A percentile compares a stretch with the other conserved stretches of the same genome.
Conservation (phyloP, 2,113 vertebrate species). For the Psittacus erithacus region DNA sequence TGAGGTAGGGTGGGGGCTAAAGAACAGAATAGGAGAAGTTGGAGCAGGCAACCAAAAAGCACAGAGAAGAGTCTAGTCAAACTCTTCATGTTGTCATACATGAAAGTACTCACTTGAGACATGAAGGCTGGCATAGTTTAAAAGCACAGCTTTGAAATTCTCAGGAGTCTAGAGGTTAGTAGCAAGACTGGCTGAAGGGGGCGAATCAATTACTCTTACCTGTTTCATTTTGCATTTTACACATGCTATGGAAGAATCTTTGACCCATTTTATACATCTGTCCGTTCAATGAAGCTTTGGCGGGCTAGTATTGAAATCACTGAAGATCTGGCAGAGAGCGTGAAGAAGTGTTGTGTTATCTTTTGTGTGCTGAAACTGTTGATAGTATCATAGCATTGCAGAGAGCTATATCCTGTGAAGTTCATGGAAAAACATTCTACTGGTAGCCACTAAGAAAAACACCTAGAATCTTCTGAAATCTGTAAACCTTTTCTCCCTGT, state of each 20-base stretch:
- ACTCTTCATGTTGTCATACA: background rate
- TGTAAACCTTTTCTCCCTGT: constrained; percentile 38
- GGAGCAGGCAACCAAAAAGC: background rate
- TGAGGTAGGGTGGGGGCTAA: background rate
- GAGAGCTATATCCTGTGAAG: background rate
- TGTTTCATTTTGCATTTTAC: constrained; percentile 19
- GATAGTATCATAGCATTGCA: background rate
- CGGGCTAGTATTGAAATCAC: background rate
- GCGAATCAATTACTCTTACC: background rate
- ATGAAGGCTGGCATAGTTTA: background rate
- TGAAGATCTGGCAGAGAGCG: background rate
- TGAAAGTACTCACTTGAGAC: background rate
- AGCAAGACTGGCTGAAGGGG: background rate
- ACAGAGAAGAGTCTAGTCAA: background rate
- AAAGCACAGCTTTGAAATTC: background rate
- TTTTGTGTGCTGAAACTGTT: background rate
- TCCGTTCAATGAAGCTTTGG: background rate
- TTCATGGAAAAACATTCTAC: background rate
- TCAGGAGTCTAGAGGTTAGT: background rate
- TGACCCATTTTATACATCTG: background rate
- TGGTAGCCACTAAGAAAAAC: constrained; percentile 12
- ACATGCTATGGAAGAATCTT: background rate
- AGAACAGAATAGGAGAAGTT: background rate
- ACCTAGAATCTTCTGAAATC: constrained; percentile 32
- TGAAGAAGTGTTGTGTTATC: background rate